Base-by-base conservation (phyloP, 2,888 invertebrate species). In the Drosophila mimetica region DNA sequence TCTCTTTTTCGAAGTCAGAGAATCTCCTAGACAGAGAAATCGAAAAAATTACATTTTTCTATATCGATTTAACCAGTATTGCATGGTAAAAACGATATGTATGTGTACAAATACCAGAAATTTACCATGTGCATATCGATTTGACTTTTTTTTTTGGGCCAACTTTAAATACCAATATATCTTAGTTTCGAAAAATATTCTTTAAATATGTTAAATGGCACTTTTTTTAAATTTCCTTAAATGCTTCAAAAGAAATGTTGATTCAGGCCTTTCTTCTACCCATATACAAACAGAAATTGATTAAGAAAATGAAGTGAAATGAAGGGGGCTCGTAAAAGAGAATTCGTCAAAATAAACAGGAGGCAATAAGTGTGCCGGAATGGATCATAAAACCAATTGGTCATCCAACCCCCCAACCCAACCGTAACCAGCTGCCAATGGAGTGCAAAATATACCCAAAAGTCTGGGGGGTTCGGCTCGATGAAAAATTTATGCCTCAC, bases 261-360 rank as follows among this genome's bases (percentile, higher is more conserved):
- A 36, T 65, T 66, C 53, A 46, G 51, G 46, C 53, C 44, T 50
- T 42, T 42, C 34, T 28, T 47, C 32, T 14, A 8, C 7, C 8
- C 25, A 39, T 44, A 44, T n/a, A 36, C 50, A 52, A 66, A 47
- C 46, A 51, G 59, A 83, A 83, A 83, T 80, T 80, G 81, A 80
- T 80, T 80, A 83, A 83, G 73, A 75, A 79, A 81, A 81, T 81
- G 70, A 80, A 78, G 57, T 78, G 75, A 69, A 79, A 77, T 79
- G 73, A 80, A 82, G 70, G 58, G 30, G 74, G 50, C 57, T 69
- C 78, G 63, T 75, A 80, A 77, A 84, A 80, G 50, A 52, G 71
- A 71, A 71, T 69, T 61, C 47, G 69, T 50, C 71, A 63, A 37
- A 44, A 66, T 65, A 51, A 75, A 77, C 60, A 60, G 74, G 41